These are phyloP conservation scores for Rhagoletis zephyria DNA, from an alignment of 1,140 invertebrate genomes.

Conservation along the genomic window DNA sequence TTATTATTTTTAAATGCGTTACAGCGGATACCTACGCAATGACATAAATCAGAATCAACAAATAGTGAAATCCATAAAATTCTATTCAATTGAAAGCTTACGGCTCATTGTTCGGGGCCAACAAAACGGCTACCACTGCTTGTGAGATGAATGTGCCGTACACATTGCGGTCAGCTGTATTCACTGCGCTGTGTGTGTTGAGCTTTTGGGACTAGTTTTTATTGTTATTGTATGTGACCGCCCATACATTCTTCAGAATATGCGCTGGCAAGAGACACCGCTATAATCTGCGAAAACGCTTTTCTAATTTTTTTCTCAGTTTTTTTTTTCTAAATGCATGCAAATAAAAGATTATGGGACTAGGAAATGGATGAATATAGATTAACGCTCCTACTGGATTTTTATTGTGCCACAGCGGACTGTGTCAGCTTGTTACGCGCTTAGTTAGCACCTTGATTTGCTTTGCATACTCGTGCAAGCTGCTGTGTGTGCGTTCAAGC, in stretches of 20 bases:
- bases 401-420: neutral
- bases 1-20: neutral
- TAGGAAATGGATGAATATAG: neutral
- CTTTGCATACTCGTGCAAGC: neutral
- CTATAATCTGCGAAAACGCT: slow-evolving; percentile 24
- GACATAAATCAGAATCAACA: slow-evolving; percentile 2
- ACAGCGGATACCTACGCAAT: neutral
- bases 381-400: neutral
- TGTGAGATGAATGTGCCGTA: neutral
- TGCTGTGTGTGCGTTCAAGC: slow-evolving; percentile 17
- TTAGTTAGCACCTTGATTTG: neutral
- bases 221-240: neutral
- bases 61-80: neutral
- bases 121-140: too few species aligned
- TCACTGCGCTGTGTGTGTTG: neutral
- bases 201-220: neutral
- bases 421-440: neutral
- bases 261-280: neutral
- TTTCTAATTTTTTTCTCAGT: neutral
- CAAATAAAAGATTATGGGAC: neutral
- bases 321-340: neutral
- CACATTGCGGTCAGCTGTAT: neutral
- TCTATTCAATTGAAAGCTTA: too few species aligned
- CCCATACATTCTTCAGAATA: neutral
- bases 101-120: too few species aligned